These are phyloP conservation scores for Salvelinus sp. DNA, from an alignment of 2,113 vertebrate species.

Conservation along the genomic window DNA sequence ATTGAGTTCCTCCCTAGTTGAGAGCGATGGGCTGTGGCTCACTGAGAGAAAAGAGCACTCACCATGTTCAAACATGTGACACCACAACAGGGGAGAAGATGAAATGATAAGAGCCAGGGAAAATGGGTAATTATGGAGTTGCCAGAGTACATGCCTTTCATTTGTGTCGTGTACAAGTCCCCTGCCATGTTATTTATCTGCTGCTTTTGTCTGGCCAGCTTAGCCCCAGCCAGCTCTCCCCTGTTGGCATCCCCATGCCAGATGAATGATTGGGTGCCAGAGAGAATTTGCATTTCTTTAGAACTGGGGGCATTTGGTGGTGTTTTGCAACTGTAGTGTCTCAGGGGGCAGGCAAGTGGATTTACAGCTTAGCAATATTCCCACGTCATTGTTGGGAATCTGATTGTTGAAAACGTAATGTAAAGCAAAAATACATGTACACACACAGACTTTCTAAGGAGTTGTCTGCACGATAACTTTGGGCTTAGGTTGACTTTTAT, in stretches of 20 bases:
- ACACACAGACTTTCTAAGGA: no score
- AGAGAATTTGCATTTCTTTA: conserved; percentile 4
- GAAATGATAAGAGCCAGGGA: background rate
- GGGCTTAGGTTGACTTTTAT: no score
- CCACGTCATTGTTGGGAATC: no score
- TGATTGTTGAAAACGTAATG: no score
- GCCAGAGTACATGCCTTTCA: background rate
- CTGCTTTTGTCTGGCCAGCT: background rate
- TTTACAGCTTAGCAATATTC: no score
- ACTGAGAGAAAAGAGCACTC: background rate
- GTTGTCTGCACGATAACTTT: no score
- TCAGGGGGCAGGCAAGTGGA: background rate
- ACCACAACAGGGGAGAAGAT: background rate
- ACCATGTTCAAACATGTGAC: no score
- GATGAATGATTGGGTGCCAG: background rate
- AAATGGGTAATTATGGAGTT: background rate
- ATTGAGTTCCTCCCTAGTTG: background rate
- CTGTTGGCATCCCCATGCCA: background rate
- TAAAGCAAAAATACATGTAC: no score
- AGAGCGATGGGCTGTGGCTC: background rate
- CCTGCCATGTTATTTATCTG: background rate
- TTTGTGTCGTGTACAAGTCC: background rate
- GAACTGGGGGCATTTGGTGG: background rate
- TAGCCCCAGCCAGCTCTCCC: background rate
- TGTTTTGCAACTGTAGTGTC: background rate